phyloP scores from a whole-genome alignment of 2,888 invertebrate genomes.

The Willowsia nigromaculata region DNA sequence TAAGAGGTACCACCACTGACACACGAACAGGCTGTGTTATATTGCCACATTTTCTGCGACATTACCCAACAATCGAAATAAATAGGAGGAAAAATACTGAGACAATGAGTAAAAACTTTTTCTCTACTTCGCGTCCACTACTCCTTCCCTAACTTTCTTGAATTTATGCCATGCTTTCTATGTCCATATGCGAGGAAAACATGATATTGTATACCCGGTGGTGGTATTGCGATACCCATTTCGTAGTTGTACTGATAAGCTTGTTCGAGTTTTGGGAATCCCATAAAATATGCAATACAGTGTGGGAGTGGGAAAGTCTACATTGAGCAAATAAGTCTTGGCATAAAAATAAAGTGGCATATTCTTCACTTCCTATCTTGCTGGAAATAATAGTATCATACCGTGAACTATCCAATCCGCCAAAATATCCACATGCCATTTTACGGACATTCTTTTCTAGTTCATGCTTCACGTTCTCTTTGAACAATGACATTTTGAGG shows the following conservation, averaged over 20 bases:
- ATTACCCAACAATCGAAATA: conserved; percentile 65
- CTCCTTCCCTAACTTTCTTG: conserved; percentile 28
- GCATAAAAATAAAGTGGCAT: not conserved
- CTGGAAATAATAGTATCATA: not conserved
- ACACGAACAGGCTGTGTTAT: not conserved
- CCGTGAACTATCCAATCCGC: not conserved
- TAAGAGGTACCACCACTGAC: too few species aligned
- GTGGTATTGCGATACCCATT: not conserved
- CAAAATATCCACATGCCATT: conserved; percentile 20
- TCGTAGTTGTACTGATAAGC: not conserved
- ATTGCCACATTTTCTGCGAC: conserved; percentile 56
- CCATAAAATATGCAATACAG: conserved; percentile 13
- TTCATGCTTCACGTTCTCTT: not conserved
- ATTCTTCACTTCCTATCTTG: not conserved
- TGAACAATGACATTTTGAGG: conserved; percentile 45
- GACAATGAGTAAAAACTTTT: conserved; percentile 8
- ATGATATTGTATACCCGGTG: conserved; percentile 18
- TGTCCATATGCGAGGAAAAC: not conserved
- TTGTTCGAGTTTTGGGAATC: conserved; percentile 3
- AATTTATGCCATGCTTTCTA: not conserved
- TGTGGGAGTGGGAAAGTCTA: not conserved
- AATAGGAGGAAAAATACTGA: conserved; percentile 50
- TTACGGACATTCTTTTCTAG: not conserved
- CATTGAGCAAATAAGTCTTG: not conserved
- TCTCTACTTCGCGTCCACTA: not conserved